phyloP scores from a whole-genome alignment of 35 echinoderm and acorn worm genomes.

The Heliocidaris erythrogramma region DNA sequence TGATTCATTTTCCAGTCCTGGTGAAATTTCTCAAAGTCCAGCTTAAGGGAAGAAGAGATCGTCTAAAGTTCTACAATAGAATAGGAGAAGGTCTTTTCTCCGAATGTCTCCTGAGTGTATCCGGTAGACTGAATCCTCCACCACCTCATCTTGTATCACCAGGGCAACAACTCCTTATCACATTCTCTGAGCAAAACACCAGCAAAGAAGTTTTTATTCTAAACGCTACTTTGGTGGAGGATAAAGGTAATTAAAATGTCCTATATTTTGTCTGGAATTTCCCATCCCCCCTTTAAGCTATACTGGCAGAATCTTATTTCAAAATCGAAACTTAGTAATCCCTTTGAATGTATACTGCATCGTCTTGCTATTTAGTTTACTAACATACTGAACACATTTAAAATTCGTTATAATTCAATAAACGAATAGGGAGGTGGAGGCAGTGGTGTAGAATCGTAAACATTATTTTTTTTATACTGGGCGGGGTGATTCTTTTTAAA shows the following conservation, averaged over 20 bases:
- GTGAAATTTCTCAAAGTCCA: not conserved
- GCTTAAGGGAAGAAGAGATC: not conserved
- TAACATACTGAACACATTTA: no score
- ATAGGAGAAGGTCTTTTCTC: not conserved
- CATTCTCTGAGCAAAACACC: not conserved
- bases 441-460: no score
- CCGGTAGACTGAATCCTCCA: not conserved
- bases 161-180: not conserved
- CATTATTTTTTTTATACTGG: no score
- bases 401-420: no score
- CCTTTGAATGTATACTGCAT: no score
- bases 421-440: no score
- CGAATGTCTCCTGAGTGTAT: not conserved
- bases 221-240: not conserved
- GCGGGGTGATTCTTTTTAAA: no score
- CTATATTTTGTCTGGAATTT: no score
- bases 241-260: not conserved
- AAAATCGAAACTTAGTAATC: no score
- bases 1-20: not conserved
- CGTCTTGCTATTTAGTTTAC: no score
- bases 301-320: no score
- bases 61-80: not conserved
- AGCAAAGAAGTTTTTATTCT: not conserved
- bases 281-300: no score
- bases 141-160: not conserved